Evolutionary conservation across 2,888 invertebrate genomes (phyloP), one percentile per base, ranked within the genome.

Genomic region (Punctoribates punctum): DNA sequence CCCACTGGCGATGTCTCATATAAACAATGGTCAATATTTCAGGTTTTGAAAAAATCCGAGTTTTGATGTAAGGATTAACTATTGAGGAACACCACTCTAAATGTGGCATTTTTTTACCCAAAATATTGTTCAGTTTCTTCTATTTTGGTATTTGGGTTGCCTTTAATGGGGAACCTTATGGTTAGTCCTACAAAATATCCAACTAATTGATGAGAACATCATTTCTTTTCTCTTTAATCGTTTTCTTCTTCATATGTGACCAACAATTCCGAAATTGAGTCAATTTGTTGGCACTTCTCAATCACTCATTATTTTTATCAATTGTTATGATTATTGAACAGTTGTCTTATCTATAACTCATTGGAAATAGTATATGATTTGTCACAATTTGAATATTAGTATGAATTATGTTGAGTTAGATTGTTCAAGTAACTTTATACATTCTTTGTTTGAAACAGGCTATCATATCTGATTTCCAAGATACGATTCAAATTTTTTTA

Each of bases 151-250:
- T 25, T 72, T 72, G 72, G 11, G 23, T 46, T 27, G 2, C 72
- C 48, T 42, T 72, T 72, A 72, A 72, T 72, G 48, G 72, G 42
- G 38, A 48, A 72, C 48, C 72, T 72, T 72, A 46, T 72, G 67
- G 67, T 38, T 11, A 29, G 67, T 1, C 20, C 67, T 34, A 42
- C 38, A 67, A 67, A 20, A 67, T 67, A 67, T 67, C 67, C 4
- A 67, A 67, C 67, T 42, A 67, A 67, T 67, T 42, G 67, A 67
- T 29, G 42, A 67, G 23, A 67, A 23, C 27, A 67, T 67, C 67
- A 67, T 67, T 34, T 20, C 20, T 29, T 23, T 25, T 34, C 67
- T 11, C 38, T 67, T 42, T 42, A 67, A 67, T 67, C 67, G 13
- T 29, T 67, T 11, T 67, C 38, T 65, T 17, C 15, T 65, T 57